Evolutionary conservation across 2,113 vertebrate genomes (phyloP), one percentile per base, ranked within the genome.

Genomic region (Neomonachus schauinslandi): DNA sequence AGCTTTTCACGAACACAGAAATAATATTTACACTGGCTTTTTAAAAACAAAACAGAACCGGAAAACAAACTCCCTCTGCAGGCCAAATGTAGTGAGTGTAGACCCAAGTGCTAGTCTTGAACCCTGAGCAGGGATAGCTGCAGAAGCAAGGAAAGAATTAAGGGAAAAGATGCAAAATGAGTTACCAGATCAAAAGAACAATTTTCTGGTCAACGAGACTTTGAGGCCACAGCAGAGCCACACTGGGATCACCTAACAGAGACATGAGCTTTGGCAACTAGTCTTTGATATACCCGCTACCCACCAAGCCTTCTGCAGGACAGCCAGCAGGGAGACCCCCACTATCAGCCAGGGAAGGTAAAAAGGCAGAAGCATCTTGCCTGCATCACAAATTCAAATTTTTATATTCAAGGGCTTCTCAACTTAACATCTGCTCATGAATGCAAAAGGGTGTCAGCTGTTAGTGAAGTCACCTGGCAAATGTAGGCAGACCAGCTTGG

Each of bases 391-490:
- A 88, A 98, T 97, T 96, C 87, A 96, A 88, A 83, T 83, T 77
- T 96, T 69, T 94, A 31, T 84, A 84, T 95, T 96, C 76, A 84
- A 86, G 46, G 51, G n/a, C 63, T 97, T 94, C 88, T 96, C 84
- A 51, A 86, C 46, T 61, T 95, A 95, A 96, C 94, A 96, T 96
- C 92, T 98, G 98, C 95, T 98, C 92, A 93, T 97, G 96, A 97
- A 98, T 94, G 89, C 28, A 12, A 80, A 89, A 96, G 90, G 84
- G 89, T 95, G 92, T 84, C 94, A 94, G 92, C 91, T 33, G 1
- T 57, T 63, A 77, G 59, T 16, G 61, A 94, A 96, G 97, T 98
- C 96, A 97, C 94, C 97, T 97, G 97, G 97, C 90, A 96, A 46
- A 11, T 21, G 65, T 61, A 87, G 89, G 93, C 61, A 16, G 83